Evolutionary conservation across 92 coral and sea anemone genomes (phyloP).

Genomic region (Diadumene lineata): DNA sequence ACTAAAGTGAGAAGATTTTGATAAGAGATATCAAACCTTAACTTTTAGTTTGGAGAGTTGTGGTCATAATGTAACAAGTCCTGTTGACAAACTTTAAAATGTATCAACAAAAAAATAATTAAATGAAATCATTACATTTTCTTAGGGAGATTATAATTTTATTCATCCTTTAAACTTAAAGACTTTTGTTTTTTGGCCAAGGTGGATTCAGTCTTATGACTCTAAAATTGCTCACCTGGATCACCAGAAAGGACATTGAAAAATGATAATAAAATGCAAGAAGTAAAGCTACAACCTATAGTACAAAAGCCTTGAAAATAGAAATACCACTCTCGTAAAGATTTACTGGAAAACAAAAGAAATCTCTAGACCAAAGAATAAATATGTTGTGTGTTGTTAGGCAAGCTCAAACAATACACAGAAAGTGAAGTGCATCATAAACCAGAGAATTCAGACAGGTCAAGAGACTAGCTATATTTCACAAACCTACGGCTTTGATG

Average conservation of each 20-base stretch:
- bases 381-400: constrained; percentile 4
- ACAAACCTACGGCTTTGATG: neutral
- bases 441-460: constrained; percentile 19
- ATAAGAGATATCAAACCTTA: neutral
- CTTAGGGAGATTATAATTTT: neutral
- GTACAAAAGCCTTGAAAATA: neutral
- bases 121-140: no score
- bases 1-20: neutral
- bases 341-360: constrained; percentile 7
- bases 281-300: neutral
- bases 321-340: neutral
- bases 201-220: neutral
- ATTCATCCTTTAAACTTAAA: no score
- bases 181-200: neutral
- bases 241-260: neutral
- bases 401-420: constrained; percentile 20
- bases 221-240: neutral
- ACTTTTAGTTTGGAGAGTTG: neutral
- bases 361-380: constrained; percentile 16
- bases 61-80: neutral
- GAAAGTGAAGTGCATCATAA: constrained; percentile 17
- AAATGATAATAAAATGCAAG: neutral
- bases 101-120: neutral
- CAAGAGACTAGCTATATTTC: neutral
- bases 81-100: neutral